Conservation (phyloP, 2,113 vertebrate species). For the Cacatua alba region DNA sequence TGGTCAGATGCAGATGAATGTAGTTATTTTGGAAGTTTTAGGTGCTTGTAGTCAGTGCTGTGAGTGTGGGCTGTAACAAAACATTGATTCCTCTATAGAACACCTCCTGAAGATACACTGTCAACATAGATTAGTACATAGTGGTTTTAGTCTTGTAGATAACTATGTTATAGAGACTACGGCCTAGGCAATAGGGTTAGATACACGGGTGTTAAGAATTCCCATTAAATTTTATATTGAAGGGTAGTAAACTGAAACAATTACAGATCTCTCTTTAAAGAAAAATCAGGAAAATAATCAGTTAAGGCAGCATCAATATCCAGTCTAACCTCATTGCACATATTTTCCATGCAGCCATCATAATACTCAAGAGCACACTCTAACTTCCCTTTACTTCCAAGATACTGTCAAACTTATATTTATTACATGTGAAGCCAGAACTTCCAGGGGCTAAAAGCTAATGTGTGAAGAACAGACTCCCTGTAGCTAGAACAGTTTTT, state of each 20-base stretch:
- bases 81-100: neutral
- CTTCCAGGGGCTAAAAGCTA: neutral
- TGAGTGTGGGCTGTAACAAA: neutral
- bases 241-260: neutral
- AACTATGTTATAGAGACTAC: neutral
- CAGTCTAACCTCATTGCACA: neutral
- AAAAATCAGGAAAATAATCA: neutral
- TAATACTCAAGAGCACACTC: neutral
- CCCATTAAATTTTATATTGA: neutral
- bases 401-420: neutral
- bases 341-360: neutral
- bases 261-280: neutral
- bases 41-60: neutral
- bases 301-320: neutral
- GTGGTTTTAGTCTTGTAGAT: neutral
- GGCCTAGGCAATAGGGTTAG: neutral
- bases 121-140: rapidly evolving
- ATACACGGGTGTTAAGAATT: neutral
- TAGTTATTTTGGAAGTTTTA: neutral
- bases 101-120: neutral
- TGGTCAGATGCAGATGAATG: neutral
- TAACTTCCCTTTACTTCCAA: constrained; percentile 6
- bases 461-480: neutral
- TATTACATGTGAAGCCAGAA: neutral
- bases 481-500: neutral